Base-by-base conservation (phyloP, 2,113 vertebrate species). In the Scytalopus superciliaris region DNA sequence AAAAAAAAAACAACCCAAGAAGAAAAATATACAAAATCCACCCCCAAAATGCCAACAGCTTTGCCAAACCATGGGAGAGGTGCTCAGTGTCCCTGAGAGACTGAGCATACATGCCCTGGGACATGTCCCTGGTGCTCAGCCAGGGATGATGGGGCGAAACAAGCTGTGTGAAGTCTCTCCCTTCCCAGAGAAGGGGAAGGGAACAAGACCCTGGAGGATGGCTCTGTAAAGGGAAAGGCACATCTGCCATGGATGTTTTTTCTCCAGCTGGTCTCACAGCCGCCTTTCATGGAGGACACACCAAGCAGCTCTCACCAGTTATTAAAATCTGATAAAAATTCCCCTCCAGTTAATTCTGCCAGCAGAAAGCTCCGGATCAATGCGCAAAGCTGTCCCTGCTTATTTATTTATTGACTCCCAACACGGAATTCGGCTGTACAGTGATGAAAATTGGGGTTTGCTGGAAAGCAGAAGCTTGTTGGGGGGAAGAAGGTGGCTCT, bases 251-350 rank as follows among this genome's bases (percentile, higher is more conserved):
- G 14, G 85, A 47, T 74, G 59, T 74, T 50, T 49, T 23, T 52
- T 40, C 90, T 96, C 78, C 91, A 96, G 78, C 94, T 94, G 91
- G 70, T 59, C 82, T 90, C 84, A 33, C 70, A 53, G 49, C 81
- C 82, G 89, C 84, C 56, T 59, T 70, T 76, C 0, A 2, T 78
- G 53, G 59, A 82, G 91, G 92, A 95, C 90, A 52, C 85, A 81
- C 74, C 93, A 90, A 81, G 88, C 87, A 89, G 92, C 57, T 79
- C 95, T 80, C 87, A 77, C 59, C 87, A 88, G 75, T 72, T 90
- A 91, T 91, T 95, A 94, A 83, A 83, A 77, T 37, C 10, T 15
- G 93, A 93, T 96, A 82, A 77, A 87, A 91, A 96, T 76, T 45
- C 87, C 93, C 63, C 84, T 89, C 75, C 50, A 21, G 35, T 85